Conservation (phyloP, 2,888 invertebrate species). For the Lochmaea capreae region DNA sequence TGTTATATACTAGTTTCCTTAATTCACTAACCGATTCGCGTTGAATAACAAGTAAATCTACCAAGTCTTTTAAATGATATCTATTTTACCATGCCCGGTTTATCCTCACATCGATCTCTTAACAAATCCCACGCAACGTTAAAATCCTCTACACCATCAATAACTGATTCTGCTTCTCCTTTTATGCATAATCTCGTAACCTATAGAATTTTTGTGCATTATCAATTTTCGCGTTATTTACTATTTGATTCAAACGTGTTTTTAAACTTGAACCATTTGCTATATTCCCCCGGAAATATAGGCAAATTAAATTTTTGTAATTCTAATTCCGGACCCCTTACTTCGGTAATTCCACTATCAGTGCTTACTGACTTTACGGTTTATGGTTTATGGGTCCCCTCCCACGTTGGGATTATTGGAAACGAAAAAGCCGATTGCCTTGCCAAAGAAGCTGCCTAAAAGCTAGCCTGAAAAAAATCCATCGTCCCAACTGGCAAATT, state of each 20-base stretch:
- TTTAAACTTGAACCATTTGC: constrained; percentile 17
- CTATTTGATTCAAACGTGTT: constrained; percentile 7
- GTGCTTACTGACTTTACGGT: too few relatives aligned
- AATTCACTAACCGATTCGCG: not conserved
- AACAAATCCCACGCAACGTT: not conserved
- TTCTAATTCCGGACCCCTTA: not conserved
- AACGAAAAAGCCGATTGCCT: too few relatives aligned
- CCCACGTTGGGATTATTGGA: too few relatives aligned
- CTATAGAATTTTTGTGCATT: constrained; percentile 4
- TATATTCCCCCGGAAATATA: not conserved
- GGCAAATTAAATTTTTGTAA: not conserved
- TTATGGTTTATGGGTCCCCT: too few relatives aligned
- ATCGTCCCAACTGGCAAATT: too few relatives aligned
- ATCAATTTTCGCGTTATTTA: not conserved
- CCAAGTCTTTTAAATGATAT: constrained; percentile 10
- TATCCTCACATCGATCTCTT: constrained; percentile 4
- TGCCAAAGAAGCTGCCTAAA: too few relatives aligned
- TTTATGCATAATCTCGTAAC: constrained; percentile 10
- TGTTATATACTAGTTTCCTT: constrained; percentile 2
- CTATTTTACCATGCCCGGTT: constrained; percentile 2
- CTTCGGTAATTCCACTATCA: too few relatives aligned
- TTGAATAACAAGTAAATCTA: constrained; percentile 11
- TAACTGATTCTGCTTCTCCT: constrained; percentile 6
- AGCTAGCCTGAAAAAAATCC: too few relatives aligned
- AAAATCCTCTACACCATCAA: constrained; percentile 7